These are phyloP conservation scores for Siphamia tubifer DNA, from an alignment of 2,113 vertebrate species.

Conservation along the genomic window DNA sequence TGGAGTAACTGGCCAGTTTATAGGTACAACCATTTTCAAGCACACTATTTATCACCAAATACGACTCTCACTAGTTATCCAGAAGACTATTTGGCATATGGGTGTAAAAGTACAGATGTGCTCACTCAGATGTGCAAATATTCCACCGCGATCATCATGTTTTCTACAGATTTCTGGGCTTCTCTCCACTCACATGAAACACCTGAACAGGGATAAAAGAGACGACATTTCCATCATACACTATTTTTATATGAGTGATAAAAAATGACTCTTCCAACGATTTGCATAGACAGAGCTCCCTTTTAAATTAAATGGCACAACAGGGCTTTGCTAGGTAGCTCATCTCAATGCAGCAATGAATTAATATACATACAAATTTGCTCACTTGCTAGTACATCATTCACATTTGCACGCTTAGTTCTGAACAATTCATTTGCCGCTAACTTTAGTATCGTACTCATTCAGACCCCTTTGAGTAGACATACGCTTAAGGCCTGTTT, in stretches of 20 bases:
- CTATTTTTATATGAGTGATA: not conserved
- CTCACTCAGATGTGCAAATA: conserved; percentile 40
- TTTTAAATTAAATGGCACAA: conserved; percentile 19
- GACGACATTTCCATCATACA: not conserved
- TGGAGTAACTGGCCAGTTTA: not conserved
- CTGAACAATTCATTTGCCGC: not conserved
- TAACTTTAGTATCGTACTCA: not conserved
- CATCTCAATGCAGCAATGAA: not conserved
- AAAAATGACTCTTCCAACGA: conserved; percentile 16
- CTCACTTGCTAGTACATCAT: conserved; percentile 12
- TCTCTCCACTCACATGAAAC: not conserved
- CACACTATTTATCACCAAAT: conserved; percentile 13
- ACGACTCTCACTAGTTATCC: conserved; percentile 14
- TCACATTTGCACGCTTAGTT: not conserved
- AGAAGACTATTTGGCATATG: conserved; percentile 12
- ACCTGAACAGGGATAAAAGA: conserved; percentile 13
- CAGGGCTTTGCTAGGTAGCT: conserved; percentile 3
- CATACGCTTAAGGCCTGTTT: too few relatives aligned
- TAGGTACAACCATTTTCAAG: conserved; percentile 21
- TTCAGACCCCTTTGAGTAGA: not conserved
- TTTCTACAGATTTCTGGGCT: conserved; percentile 4
- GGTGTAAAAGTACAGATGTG: conserved; percentile 26
- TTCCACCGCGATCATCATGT: not conserved
- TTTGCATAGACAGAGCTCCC: conserved; percentile 3
- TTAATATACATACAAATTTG: conserved; percentile 32